Evolutionary conservation across 30 jellyfish, hydroid and myxozoan genomes (phyloP), one percentile per base, ranked within the genome.

Genomic region (Nemopilema nomurai): DNA sequence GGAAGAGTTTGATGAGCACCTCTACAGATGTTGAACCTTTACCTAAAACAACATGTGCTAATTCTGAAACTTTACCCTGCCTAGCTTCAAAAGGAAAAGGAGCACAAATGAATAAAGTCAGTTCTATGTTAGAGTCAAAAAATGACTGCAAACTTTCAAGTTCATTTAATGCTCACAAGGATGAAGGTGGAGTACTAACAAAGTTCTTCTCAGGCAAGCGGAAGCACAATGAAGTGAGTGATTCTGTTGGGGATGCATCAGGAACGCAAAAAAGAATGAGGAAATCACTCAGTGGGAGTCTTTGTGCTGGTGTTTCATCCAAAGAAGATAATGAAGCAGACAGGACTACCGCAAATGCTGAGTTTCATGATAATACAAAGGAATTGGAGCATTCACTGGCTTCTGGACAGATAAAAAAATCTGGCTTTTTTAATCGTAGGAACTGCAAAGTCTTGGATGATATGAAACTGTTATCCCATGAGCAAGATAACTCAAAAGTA

Each of bases 351-450:
- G 62, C 57, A 9, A 41, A 62, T 26, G 83, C 52, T 70, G 96
- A 77, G 24, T 87, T 77, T 87, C 91, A 91, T 50, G 87, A 87
- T n/a, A 84, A 67, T 0, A 76, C 72, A 51, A 67, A 27, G 25
- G 81, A 20, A 51, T 27, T 28, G 67, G 78, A 32, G 18, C n/a
- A n/a, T n/a, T n/a, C n/a, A n/a, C n/a, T n/a, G n/a, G n/a, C n/a
- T n/a, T n/a, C n/a, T n/a, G n/a, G n/a, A n/a, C n/a, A n/a, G n/a
- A n/a, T n/a, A n/a, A n/a, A n/a, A n/a, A n/a, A n/a, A n/a, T n/a
- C n/a, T n/a, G n/a, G n/a, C n/a, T n/a, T n/a, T n/a, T n/a, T n/a
- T n/a, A n/a, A n/a, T n/a, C n/a, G 57, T 3, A 41, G 13, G 9
- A 41, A 41, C 20, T 23, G 23, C 20, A 0, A 23, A 19, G 18